Evolutionary conservation across 2,797 vertebrate species (phyloP).

Genomic region (Propithecus deckenii): DNA sequence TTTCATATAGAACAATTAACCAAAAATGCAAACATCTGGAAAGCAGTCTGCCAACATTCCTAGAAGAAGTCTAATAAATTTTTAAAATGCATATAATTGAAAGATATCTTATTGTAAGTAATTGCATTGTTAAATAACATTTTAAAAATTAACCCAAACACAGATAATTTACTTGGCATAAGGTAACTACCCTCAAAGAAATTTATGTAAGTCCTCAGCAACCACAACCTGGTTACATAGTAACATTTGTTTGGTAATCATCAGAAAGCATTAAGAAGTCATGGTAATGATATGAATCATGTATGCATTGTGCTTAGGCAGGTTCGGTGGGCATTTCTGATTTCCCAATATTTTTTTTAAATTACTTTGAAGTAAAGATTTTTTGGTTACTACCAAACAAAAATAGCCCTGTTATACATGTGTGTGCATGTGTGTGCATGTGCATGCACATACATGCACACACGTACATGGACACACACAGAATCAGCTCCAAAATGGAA

Average conservation of each 20-base stretch:
- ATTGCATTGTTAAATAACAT: neutral
- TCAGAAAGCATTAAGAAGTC: conserved; percentile 36
- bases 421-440: rapidly evolving
- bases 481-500: neutral
- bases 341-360: conserved; percentile 59
- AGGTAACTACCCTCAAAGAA: neutral
- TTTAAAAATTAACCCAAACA: neutral
- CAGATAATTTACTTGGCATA: conserved; percentile 25
- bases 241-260: neutral
- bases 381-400: neutral
- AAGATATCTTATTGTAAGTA: neutral
- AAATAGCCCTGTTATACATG: neutral
- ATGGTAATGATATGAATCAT: conserved; percentile 3
- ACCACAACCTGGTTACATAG: neutral
- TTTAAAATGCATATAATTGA: neutral
- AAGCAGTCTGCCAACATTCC: conserved; percentile 39
- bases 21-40: conserved; percentile 63
- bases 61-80: conserved; percentile 26
- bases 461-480: neutral
- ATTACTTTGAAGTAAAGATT: conserved; percentile 45
- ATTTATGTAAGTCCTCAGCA: conserved; percentile 35
- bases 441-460: neutral
- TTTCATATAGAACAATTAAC: conserved; percentile 58
- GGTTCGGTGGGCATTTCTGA: neutral
- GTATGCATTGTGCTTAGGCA: neutral